Evolutionary conservation across 1,140 invertebrate genomes (phyloP), one percentile per base, ranked within the genome.

Genomic region (Drosophila arawakana): DNA sequence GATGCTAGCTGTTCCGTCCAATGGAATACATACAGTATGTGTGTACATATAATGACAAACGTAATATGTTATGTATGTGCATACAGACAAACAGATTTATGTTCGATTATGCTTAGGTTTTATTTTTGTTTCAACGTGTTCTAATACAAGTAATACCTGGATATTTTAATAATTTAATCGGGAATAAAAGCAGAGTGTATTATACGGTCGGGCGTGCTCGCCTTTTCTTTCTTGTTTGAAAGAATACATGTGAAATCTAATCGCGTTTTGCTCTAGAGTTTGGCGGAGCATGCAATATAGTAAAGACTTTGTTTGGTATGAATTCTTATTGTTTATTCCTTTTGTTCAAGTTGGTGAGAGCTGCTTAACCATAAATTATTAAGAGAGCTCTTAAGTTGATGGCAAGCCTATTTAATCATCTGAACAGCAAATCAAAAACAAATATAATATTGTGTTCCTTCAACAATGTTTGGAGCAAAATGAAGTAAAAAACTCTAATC

Each of bases 191-290:
- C 15, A 15, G 1, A 15, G 15, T 0, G 15, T 15, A 15, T 15
- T 15, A 15, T 15, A 15, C 0, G 15, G 15, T 15, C 15, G 15
- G 15, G 15, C 15, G 15, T 15, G 15, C 15, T 15, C 15, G 15
- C 15, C 15, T 15, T 15, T 15, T 15, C 15, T 15, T 15, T 15
- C 15, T 15, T 21, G 18, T 15, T 18, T 11, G 50, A 9, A 30
- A 43, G 18, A 37, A 35, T 18, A 88, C 77, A 82, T 80, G 82
- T 88, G 82, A 88, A 86, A 86, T 88, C 83, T 82, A 88, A 86
- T 86, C 83, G 73, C 79, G 50, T 75, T 73, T 72, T 67, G 76
- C 78, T 82, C 73, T 62, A 65, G 65, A 76, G 61, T 73, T 86
- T 70, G 66, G 49, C 55, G 50, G 76, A 77, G 61, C 57, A 73